Base-by-base conservation (phyloP, 2,113 vertebrate species). In the Romanogobio albipinnatus region DNA sequence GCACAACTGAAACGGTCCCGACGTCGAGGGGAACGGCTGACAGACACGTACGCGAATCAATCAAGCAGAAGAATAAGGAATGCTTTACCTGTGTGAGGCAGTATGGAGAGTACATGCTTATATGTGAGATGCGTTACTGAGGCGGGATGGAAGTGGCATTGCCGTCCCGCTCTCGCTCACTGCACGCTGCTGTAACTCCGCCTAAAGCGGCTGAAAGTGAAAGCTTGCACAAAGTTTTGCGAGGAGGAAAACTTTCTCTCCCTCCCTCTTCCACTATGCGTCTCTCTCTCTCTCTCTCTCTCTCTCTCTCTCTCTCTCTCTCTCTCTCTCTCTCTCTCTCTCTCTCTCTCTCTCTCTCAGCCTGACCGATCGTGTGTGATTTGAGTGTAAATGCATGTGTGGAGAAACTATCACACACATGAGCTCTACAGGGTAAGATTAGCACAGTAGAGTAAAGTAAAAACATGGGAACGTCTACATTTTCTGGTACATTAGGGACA, bases 41-140 rank as follows among this genome's bases (percentile, higher is more conserved):
- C 39, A 47, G 43, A 84, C 45, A 80, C 29, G 8, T 29, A 9
- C 73, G 49, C 75, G 70, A 36, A 84, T 45, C 51, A 0, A 1
- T 53, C 8, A 45, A 74, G 68, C n/a, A 84, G 66, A 81, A 82
- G 90, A 91, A 89, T 10, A 90, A 87, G 87, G 13, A 62, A 74
- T 85, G 61, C 53, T 88, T 95, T 95, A 95, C 95, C 95, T 95
- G 95, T 90, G 95, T 95, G 91, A 95, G 86, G 95, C 95, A 95
- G 94, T 95, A 95, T 92, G 95, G 95, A 89, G 95, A 95, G 92
- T 95, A 95, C 95, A 95, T 95, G 93, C 88, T 84, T 91, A 85
- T 85, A 90, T 91, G 90, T 87, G 89, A 92, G 90, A 80, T 90
- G 92, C 91, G 90, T 93, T 91, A 91, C 91, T 91, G 85, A 88